Evolutionary conservation across 2,113 vertebrate species (phyloP), one percentile per base, ranked within the genome.

Genomic region (Oncorhynchus clarkii): DNA sequence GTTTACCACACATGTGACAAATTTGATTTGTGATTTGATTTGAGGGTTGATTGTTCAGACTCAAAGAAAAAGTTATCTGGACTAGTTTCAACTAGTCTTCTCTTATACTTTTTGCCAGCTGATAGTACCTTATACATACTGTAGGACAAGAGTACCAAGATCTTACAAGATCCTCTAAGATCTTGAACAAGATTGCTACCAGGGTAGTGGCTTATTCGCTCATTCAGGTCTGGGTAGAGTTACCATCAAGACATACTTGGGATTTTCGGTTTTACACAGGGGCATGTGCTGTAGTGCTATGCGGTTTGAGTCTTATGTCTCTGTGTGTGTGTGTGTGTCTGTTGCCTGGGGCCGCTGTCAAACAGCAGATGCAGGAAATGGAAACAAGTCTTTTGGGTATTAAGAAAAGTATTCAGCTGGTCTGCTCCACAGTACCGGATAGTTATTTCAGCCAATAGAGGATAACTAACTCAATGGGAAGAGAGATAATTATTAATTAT

Each of bases 291-390:
- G 39, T 45, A 3, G 48, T 51, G 45, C 51, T 22, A 7, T 45
- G 34, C n/a, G n/a, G 14, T 24, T 51, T 24, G 16, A 51, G 20
- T 54, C 2, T 29, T 27, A 12, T 16, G 22, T 59, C 20, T 71
- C 1, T 71, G 2, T 7, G 24, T 34, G 26, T 71, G 39, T 67
- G 22, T 71, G 70, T 62, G 22, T 69, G 2, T 20, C 69, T 64
- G 70, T 51, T 2, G 70, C 45, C 69, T 27, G 20, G 67, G 14
- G 70, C 16, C 1, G 13, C 66, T 72, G 62, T 67, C 81, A 45
- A 74, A 12, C 29, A 81, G 66, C 82, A 82, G 81, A 79, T 84
- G 82, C 73, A 80, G 76, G 80, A 87, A 78, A 76, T 74, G 72
- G 24, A 83, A 76, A 77, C 62, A 26, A 2, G 22, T 79, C 82